Evolutionary conservation across 2,888 invertebrate species (phyloP).

Genomic region (Baronia brevicornis): DNA sequence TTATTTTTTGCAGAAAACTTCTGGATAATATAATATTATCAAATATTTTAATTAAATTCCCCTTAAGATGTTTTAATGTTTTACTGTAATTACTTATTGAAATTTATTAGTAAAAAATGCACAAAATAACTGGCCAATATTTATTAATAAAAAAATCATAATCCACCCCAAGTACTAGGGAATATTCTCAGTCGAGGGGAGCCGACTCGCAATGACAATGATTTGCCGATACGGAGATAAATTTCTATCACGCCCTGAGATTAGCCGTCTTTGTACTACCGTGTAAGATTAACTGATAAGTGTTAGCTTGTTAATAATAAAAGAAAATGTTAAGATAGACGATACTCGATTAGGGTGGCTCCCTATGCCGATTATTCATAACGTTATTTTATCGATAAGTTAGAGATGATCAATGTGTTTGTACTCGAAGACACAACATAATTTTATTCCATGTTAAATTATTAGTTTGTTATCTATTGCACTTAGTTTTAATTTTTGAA

Average conservation of each 20-base stretch:
- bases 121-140: constrained; percentile 36
- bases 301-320: constrained; percentile 70
- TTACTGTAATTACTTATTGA: too few relatives aligned
- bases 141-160: too few relatives aligned
- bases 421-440: constrained; percentile 1
- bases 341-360: constrained; percentile 34
- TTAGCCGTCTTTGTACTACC: constrained; percentile 62
- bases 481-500: not conserved
- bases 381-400: constrained; percentile 30
- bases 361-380: constrained; percentile 42
- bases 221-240: constrained; percentile 52
- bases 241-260: constrained; percentile 68
- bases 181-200: constrained; percentile 36
- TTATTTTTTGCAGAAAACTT: too few relatives aligned
- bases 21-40: too few relatives aligned
- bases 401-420: constrained; percentile 9
- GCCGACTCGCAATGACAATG: constrained; percentile 47
- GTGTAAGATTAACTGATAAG: constrained; percentile 75
- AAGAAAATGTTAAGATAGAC: constrained; percentile 52
- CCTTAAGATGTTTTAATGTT: too few relatives aligned
- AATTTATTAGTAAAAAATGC: too few relatives aligned
- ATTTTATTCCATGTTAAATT: not conserved
- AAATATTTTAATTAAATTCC: too few relatives aligned
- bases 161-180: too few relatives aligned
- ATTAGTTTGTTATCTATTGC: too few relatives aligned